These are phyloP conservation scores for Actinostola sp. DNA, from an alignment of 92 coral and sea anemone genomes.

Conservation along the genomic window DNA sequence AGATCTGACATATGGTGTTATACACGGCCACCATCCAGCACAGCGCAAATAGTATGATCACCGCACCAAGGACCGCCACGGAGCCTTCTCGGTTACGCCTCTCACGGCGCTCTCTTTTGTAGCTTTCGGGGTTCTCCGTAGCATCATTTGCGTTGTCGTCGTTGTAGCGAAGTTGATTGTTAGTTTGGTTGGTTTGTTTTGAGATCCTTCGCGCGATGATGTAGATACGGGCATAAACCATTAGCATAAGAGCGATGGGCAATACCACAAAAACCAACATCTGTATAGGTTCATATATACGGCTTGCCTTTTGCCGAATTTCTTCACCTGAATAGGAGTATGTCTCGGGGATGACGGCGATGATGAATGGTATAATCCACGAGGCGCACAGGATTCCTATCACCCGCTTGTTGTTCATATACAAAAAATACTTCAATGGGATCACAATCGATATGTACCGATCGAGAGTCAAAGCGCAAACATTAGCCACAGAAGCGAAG, in stretches of 20 bases:
- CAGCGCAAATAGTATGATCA: slow-evolving; percentile 28
- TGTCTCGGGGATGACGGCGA: slow-evolving; percentile 4
- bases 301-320: slow-evolving; percentile 3
- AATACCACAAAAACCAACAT: slow-evolving; percentile 19
- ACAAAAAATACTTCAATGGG: slow-evolving; percentile 25
- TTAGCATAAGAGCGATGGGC: slow-evolving; percentile 33
- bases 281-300: slow-evolving; percentile 35
- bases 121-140: background rate
- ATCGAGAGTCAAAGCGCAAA: slow-evolving; percentile 26
- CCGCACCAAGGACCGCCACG: slow-evolving; percentile 39
- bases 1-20: slow-evolving; percentile 15
- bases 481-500: slow-evolving; percentile 33
- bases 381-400: background rate
- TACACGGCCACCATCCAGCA: slow-evolving; percentile 31
- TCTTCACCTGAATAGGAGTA: background rate
- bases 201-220: slow-evolving; percentile 33
- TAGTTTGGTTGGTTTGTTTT: slow-evolving; percentile 28
- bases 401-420: slow-evolving; percentile 25
- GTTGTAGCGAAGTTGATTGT: slow-evolving; percentile 38
- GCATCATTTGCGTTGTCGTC: slow-evolving; percentile 17
- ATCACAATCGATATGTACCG: slow-evolving; percentile 33
- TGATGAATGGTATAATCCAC: slow-evolving; percentile 27
- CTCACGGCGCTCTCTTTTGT: slow-evolving; percentile 38
- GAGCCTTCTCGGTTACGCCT: slow-evolving; percentile 39
- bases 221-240: slow-evolving; percentile 30